A percentile compares a stretch with the other conserved stretches of the same genome.
phyloP scores from a whole-genome alignment of 2,797 vertebrate species.

The Acanthurus leucopareius region DNA sequence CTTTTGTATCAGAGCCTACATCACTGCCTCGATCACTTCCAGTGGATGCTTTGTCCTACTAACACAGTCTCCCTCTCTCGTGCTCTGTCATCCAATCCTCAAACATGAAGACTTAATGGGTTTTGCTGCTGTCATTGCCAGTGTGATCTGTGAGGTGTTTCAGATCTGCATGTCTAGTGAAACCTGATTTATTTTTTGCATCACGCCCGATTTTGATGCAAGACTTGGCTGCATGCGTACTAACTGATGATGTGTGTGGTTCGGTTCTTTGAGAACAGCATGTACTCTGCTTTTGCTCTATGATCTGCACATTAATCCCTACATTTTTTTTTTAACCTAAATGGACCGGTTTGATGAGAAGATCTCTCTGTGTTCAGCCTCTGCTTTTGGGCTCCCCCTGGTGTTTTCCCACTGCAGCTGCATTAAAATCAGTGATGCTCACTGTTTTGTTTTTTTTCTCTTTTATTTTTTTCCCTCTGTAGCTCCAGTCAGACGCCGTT shows the following conservation, averaged over 20 bases:
- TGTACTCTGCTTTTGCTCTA: constrained; percentile 43
- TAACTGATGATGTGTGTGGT: constrained; percentile 24
- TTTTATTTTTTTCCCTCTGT: constrained; percentile 28
- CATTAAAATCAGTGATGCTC: not conserved
- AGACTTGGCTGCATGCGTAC: constrained; percentile 49
- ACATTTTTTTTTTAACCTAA: constrained; percentile 6
- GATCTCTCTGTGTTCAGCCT: constrained; percentile 15
- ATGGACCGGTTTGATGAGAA: constrained; percentile 52
- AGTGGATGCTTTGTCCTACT: not conserved
- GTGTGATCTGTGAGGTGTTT: constrained; percentile 26
- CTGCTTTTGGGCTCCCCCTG: constrained; percentile 64
- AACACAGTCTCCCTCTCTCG: not conserved
- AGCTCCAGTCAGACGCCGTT: constrained; percentile 92
- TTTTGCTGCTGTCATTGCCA: constrained; percentile 1
- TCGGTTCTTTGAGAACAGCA: constrained; percentile 50
- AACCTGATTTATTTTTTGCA: constrained; percentile 6
- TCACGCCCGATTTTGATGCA: constrained; percentile 13
- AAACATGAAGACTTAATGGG: not conserved
- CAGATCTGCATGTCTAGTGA: constrained; percentile 14
- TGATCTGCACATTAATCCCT: constrained; percentile 24
- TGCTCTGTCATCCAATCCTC: constrained; percentile 15
- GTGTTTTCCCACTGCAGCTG: constrained; percentile 44
- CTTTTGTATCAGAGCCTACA: too few relatives aligned
- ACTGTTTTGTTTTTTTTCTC: rapidly evolving
- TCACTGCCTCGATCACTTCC: not conserved